Conservation (phyloP, 2,888 invertebrate genomes). For the Lasioglossum figueresi region DNA sequence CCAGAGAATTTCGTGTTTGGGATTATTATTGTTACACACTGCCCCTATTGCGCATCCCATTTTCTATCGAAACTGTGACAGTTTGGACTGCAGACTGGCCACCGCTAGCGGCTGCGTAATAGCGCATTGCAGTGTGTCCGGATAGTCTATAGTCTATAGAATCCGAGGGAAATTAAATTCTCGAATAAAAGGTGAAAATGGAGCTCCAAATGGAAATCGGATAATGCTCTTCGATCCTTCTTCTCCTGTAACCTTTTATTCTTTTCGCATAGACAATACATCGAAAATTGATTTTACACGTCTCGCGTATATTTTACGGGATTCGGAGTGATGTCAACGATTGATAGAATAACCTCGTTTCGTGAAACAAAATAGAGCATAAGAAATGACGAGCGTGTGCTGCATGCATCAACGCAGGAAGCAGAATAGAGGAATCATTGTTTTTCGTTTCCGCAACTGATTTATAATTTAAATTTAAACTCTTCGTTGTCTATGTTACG, state of each 20-base stretch:
- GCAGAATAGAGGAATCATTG: not conserved
- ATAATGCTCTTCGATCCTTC: not conserved
- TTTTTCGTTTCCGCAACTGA: not conserved
- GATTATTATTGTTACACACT: not conserved
- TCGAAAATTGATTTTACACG: not conserved
- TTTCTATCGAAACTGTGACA: not conserved
- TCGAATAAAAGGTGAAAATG: not conserved
- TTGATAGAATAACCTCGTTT: conserved; percentile 42
- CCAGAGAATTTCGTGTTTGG: not conserved
- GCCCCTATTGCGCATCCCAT: not conserved
- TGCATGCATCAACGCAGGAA: not conserved
- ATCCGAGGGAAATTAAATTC: not conserved
- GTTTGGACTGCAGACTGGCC: not conserved
- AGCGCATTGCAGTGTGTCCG: conserved; percentile 60
- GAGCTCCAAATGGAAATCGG: not conserved
- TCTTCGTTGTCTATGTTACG: not conserved
- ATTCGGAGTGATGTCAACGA: conserved; percentile 32
- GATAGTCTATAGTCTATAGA: not conserved
- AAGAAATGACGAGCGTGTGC: conserved; percentile 53
- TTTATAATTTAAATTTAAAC: not conserved
- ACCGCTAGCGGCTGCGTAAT: conserved; percentile 19
- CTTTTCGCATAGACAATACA: not conserved
- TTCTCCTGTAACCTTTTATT: not conserved
- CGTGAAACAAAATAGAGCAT: conserved; percentile 63
- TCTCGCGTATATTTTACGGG: not conserved